A percentile compares a stretch with the other conserved stretches of the same genome.
Evolutionary conservation across 2,113 vertebrate genomes (phyloP).

Genomic region (Gadus chalcogrammus): DNA sequence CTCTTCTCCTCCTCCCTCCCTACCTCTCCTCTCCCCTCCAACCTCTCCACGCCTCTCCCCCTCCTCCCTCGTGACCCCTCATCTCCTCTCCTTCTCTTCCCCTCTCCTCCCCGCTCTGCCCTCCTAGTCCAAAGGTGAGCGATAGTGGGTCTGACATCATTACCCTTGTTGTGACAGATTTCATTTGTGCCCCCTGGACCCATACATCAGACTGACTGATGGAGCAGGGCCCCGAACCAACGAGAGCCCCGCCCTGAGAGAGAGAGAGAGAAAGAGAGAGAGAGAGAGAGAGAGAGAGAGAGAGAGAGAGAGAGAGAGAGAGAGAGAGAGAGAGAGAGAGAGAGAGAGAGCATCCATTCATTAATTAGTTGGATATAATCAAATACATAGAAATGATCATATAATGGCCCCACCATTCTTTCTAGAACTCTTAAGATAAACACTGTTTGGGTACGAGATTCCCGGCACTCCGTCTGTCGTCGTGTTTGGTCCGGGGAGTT

Average conservation of each 20-base stretch:
- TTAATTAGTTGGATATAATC: too few relatives aligned
- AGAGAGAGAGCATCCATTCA: neutral
- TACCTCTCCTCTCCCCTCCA: neutral
- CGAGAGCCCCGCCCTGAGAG: constrained; percentile 44
- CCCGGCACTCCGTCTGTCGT: too few relatives aligned
- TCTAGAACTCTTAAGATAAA: too few relatives aligned
- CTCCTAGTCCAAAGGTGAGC: constrained; percentile 37
- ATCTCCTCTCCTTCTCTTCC: constrained; percentile 10
- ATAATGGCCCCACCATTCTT: too few relatives aligned
- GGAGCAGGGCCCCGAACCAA: constrained; percentile 58
- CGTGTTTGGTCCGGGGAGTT: too few relatives aligned
- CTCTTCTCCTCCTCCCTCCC: neutral
- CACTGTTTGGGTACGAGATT: too few relatives aligned
- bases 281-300: neutral
- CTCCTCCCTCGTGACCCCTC: neutral
- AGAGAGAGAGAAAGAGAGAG: constrained; percentile 46
- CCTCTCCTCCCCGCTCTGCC: constrained; percentile 31
- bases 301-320: constrained; percentile 22
- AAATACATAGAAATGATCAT: too few relatives aligned
- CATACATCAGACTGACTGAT: constrained; percentile 71
- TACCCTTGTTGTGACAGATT: constrained; percentile 77
- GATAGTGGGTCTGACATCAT: constrained; percentile 74
- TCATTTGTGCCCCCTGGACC: constrained; percentile 68
- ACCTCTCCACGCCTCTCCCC: neutral
- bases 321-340: neutral